A percentile compares a stretch with the other conserved stretches of the same genome.
Conservation (phyloP, 2,113 vertebrate species). For the Chaetura pelagica region DNA sequence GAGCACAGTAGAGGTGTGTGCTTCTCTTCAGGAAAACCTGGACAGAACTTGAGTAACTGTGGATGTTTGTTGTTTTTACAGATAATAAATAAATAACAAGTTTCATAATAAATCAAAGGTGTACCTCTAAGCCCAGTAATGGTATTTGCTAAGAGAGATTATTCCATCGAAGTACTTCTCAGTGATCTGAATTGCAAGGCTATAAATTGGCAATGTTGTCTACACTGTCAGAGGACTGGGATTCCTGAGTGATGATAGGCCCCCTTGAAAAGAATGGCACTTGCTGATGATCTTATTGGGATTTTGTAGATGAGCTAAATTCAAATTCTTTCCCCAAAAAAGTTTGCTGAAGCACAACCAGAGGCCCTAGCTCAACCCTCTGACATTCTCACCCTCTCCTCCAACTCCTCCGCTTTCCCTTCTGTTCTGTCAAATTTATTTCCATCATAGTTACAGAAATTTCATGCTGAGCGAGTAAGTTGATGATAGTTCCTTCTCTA, state of each 20-base stretch:
- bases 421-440: constrained; percentile 23
- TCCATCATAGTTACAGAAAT: neutral
- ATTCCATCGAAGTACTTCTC: neutral
- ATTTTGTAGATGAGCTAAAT: neutral
- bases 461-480: neutral
- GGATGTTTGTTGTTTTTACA: rapidly evolving
- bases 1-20: neutral
- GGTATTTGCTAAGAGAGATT: neutral
- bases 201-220: neutral
- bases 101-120: neutral
- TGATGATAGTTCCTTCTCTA: neutral
- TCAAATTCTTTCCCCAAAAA: neutral
- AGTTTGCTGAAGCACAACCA: neutral
- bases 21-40: neutral
- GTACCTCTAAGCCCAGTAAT: neutral
- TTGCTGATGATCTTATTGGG: neutral
- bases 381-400: neutral
- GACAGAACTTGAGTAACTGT: neutral
- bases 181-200: neutral
- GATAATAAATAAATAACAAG: neutral
- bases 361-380: neutral
- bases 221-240: neutral
- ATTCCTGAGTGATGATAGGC: neutral
- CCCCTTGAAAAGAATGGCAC: neutral
- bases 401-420: constrained; percentile 8